These are phyloP conservation scores for Aphelenchoides bicaudatus DNA, from an alignment of 2,888 invertebrate species.

Conservation along the genomic window DNA sequence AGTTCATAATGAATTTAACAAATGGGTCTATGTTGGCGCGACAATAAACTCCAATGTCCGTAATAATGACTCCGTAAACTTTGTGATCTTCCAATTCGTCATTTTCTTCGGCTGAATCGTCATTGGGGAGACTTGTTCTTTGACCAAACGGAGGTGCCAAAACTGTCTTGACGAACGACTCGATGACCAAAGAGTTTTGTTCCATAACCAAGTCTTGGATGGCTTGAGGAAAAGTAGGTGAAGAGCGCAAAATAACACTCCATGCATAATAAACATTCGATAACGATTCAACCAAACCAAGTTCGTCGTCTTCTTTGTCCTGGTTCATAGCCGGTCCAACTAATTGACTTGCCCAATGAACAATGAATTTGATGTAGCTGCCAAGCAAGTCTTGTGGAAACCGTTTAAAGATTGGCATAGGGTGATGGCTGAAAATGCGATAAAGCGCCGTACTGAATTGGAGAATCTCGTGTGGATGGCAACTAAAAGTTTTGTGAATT, in stretches of 20 bases:
- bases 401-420: slow-evolving; percentile 62
- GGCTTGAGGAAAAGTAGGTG: slow-evolving; percentile 38
- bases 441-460: slow-evolving; percentile 71
- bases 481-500: slow-evolving; percentile 4
- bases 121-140: slow-evolving; percentile 57
- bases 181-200: slow-evolving; percentile 29
- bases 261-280: slow-evolving; percentile 72
- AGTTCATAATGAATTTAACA: slow-evolving; percentile 36
- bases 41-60: slow-evolving; percentile 59
- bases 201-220: slow-evolving; percentile 31
- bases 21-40: slow-evolving; percentile 36
- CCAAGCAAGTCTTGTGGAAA: slow-evolving; percentile 30
- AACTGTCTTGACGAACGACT: slow-evolving; percentile 74
- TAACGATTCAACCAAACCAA: slow-evolving; percentile 69
- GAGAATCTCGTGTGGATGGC: slow-evolving; percentile 67
- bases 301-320: slow-evolving; percentile 33
- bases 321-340: slow-evolving; percentile 28
- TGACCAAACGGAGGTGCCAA: slow-evolving; percentile 77
- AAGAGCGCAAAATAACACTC: slow-evolving; percentile 66
- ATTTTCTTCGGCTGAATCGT: slow-evolving; percentile 51
- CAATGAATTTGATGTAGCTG: slow-evolving; percentile 30
- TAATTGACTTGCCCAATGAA: slow-evolving; percentile 23
- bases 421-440: slow-evolving; percentile 69
- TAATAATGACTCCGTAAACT: slow-evolving; percentile 62
- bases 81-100: slow-evolving; percentile 61